Base-by-base conservation (phyloP, 1,140 invertebrate genomes). In the Leptonema lineaticorne region DNA sequence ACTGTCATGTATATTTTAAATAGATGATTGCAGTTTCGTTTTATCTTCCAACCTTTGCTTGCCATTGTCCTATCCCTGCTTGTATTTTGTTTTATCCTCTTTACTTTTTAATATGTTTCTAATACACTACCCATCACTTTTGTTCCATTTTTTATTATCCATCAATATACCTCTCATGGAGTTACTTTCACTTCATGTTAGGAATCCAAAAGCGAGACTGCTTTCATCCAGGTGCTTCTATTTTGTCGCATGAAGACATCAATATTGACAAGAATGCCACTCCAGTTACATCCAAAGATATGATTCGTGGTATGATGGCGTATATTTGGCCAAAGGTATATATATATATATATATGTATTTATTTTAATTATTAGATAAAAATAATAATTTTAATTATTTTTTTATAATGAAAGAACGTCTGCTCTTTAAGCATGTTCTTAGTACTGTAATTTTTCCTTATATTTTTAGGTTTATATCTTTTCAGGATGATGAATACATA, bases 321-420 rank as follows among this genome's bases (percentile, higher is more conserved):
- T 96, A 98, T 83, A 92, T 99, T 67, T 99, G 97, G 97, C 97
- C 97, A 27, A 91, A 92, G 84, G 91, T 90, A 63, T 24, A 7
- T 26, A 18, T 28, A 24, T 16, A 29, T 16, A 1, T 6, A 58
- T 30, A n/a, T n/a, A n/a, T n/a, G n/a, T n/a, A n/a, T n/a, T n/a
- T n/a, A n/a, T n/a, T n/a, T n/a, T n/a, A n/a, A n/a, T n/a, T 48
- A 8, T 18, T 6, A 48, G 9, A 48, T 11, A 48, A 6, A 48
- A 16, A 6, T 18, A 48, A n/a, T n/a, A n/a, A n/a, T n/a, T n/a
- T n/a, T n/a, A n/a, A n/a, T n/a, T n/a, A n/a, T n/a, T n/a, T n/a
- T n/a, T n/a, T n/a, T 48, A 48, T 11, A 16, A 7, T 48, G 20
- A 48, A 48, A 11, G 6, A 16, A 48, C 20, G 46, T 20, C 9